Conservation (phyloP, 2,797 vertebrate genomes). For the Pelobates cultripes region DNA sequence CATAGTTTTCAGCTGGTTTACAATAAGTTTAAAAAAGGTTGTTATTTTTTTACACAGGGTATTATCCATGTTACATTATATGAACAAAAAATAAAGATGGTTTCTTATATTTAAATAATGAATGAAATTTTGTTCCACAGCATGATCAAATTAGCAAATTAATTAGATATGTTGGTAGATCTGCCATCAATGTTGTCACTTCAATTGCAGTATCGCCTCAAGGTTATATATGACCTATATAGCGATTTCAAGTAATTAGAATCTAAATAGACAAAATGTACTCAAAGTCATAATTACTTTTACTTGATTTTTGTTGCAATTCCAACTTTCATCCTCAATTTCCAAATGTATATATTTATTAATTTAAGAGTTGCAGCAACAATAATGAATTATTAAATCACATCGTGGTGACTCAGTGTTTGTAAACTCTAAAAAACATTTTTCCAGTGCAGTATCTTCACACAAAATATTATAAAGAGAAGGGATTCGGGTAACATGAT, state of each 20-base stretch:
- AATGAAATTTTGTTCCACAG: conserved; percentile 27
- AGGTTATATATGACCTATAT: conserved; percentile 48
- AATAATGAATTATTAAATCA: neutral
- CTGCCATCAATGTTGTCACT: conserved; percentile 43
- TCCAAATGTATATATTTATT: neutral
- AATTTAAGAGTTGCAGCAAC: conserved; percentile 7
- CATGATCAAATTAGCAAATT: conserved; percentile 47
- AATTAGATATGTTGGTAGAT: conserved; percentile 41
- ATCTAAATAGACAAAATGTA: conserved; percentile 31
- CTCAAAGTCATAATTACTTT: conserved; percentile 27
- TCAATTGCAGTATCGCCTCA: conserved; percentile 22
- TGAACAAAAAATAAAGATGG: neutral
- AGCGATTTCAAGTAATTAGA: conserved; percentile 44
- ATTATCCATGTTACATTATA: neutral
- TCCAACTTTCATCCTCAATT: neutral
- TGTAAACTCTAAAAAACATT: too few species aligned
- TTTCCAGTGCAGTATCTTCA: too few species aligned
- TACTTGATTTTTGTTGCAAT: neutral
- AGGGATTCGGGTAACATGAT: too few species aligned
- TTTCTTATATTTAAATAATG: conserved; percentile 26
- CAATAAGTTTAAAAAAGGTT: too few species aligned
- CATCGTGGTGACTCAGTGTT: too few species aligned
- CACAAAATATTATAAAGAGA: too few species aligned
- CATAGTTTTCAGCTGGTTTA: too few species aligned
- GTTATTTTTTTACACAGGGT: too few species aligned